Evolutionary conservation across 2,888 invertebrate species (phyloP).

Genomic region (Phaedon cochleariae): DNA sequence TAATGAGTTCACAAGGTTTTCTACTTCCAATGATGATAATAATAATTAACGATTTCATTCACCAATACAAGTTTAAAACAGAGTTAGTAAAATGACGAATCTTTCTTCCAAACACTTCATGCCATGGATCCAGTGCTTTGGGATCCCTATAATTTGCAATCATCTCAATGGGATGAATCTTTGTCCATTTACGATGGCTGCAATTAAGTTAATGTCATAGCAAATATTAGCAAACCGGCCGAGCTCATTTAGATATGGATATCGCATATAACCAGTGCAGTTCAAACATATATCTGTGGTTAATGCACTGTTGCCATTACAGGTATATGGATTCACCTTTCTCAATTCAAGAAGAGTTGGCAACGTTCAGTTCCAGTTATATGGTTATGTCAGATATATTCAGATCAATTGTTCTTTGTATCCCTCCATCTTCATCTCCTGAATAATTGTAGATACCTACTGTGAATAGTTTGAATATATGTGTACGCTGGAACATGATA

Average conservation of each 20-base stretch:
- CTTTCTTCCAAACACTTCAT: no score
- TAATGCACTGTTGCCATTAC: not conserved
- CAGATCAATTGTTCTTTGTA: not conserved
- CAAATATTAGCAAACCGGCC: conserved; percentile 37
- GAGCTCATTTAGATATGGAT: conserved; percentile 44
- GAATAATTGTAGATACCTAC: not conserved
- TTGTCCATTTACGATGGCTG: no score
- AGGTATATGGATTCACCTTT: no score
- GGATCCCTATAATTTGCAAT: no score
- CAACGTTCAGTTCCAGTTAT: not conserved
- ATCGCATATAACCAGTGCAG: conserved; percentile 46
- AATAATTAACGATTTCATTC: no score
- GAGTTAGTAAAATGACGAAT: no score
- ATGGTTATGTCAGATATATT: not conserved
- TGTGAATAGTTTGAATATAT: not conserved
- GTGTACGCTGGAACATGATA: not conserved
- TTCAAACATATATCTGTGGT: conserved; percentile 43
- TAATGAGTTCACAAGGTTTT: no score
- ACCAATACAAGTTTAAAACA: no score
- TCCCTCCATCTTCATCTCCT: not conserved
- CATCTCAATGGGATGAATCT: not conserved
- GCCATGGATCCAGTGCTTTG: no score
- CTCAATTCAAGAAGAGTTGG: no score
- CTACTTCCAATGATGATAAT: no score
- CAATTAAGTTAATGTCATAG: conserved; percentile 27